Base-by-base conservation (phyloP, 2,797 vertebrate species). In the Acrossocheilus fasciatus region DNA sequence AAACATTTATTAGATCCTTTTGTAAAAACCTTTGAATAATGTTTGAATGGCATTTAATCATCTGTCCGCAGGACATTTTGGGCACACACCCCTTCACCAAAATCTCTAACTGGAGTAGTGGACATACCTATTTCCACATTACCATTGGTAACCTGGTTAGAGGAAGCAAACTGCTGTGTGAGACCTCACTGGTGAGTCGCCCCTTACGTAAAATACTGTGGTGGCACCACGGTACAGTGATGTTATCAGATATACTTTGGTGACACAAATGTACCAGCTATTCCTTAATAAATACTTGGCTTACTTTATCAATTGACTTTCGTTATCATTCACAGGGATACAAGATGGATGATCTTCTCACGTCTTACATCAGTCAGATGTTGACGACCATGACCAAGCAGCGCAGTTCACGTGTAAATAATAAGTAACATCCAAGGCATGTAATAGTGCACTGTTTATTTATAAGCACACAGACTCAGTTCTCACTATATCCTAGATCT, bases 71-170 rank as follows among this genome's bases (percentile, higher is more conserved):
- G 98, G 98, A 99, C 89, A 96, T 99, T 87, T 90, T 99, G 89
- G 97, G 95, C 75, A 99, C 98, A 3, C 97, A 99, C 82, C 96
- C 98, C n/a, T 99, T 99, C 95, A 99, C 98, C 59, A 99, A 99
- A 95, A 99, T 99, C 93, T 99, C 98, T 76, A 99, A 99, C 95
- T 99, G 98, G 98, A 99, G 98, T 95, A 99, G 98, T 0, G 98
- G 98, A 78, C 99, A 99, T 94, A 99, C 98, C 0, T 99, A 99
- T 92, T 99, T 99, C 94, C 98, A 99, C 91, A 98, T 99, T 92
- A 99, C 98, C 84, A 99, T 99, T 0, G 98, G 98, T 50, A 99
- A 99, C 94, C 93, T 99, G 92, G 97, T 99, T 91, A 94, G 96
- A 88, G 98, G 98, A 85, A 99, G 97, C 96, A 99, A 99, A 87